Evolutionary conservation across 2,113 vertebrate genomes (phyloP).

Genomic region (Stigmatopora argus): DNA sequence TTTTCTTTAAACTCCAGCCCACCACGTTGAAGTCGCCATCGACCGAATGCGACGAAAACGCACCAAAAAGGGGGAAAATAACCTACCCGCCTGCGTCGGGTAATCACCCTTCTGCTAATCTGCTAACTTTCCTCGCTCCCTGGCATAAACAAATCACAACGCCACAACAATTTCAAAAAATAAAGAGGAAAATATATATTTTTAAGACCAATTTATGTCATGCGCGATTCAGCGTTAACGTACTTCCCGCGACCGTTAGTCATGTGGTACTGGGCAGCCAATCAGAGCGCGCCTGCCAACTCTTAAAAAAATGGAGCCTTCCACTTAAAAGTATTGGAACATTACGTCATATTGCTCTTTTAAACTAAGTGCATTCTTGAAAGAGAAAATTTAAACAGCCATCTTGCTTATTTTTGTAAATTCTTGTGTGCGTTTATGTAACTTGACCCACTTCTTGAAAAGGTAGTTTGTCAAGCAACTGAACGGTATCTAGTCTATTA

Average conservation of each 20-base stretch:
- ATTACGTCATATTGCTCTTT: conserved; percentile 75
- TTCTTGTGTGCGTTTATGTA: neutral
- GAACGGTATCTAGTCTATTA: too few species aligned
- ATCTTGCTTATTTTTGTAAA: neutral
- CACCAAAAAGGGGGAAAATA: neutral
- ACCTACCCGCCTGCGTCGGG: conserved; percentile 2
- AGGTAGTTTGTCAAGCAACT: too few species aligned
- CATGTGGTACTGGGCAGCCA: conserved; percentile 73
- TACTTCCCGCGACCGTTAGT: conserved; percentile 94
- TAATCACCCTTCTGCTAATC: neutral
- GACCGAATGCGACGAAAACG: neutral
- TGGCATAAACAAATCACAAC: neutral
- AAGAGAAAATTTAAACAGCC: neutral
- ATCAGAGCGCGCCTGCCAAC: conserved; percentile 51
- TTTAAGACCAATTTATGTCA: conserved; percentile 55
- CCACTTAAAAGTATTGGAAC: conserved; percentile 35
- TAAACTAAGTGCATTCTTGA: too few species aligned
- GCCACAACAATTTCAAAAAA: neutral
- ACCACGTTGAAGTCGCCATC: neutral
- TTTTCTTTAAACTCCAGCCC: neutral
- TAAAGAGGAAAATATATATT: conserved; percentile 28
- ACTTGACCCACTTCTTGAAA: too few species aligned
- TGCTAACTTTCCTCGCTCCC: neutral
- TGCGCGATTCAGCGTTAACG: conserved; percentile 56
- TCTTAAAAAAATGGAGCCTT: conserved; percentile 80